phyloP scores from a whole-genome alignment of 2,113 vertebrate genomes.

The Odocoileus virginianus region DNA sequence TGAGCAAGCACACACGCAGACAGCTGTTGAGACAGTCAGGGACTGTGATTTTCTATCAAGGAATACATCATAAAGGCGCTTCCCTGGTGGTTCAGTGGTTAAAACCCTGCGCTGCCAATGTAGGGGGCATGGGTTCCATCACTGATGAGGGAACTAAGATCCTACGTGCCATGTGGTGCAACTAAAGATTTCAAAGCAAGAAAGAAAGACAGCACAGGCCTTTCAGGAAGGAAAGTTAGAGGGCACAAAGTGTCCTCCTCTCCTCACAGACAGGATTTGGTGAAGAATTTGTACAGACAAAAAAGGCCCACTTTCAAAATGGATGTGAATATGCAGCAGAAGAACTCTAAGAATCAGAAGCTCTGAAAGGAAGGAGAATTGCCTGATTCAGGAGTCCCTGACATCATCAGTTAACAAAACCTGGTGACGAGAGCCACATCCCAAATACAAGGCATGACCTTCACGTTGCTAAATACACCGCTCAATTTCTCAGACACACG shows the following conservation, averaged over 20 bases:
- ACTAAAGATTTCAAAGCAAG: neutral
- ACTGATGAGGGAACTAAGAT: neutral
- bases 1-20: neutral
- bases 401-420: neutral
- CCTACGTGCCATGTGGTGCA: neutral
- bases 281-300: neutral
- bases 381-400: neutral
- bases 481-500: neutral
- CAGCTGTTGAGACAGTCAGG: neutral
- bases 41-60: neutral
- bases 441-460: neutral
- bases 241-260: neutral
- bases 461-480: neutral
- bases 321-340: neutral
- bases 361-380: neutral
- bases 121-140: neutral
- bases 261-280: neutral
- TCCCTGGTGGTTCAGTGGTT: neutral
- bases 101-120: neutral
- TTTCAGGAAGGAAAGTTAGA: neutral
- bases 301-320: neutral
- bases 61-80: neutral
- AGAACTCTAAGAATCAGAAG: neutral
- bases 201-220: neutral
- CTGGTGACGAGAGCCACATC: neutral